Percentiles rank a stretch among this genome's conserved stretches.
These are phyloP conservation scores for Rhinoderma darwinii DNA, from an alignment of 2,113 vertebrate species.

Conservation along the genomic window DNA sequence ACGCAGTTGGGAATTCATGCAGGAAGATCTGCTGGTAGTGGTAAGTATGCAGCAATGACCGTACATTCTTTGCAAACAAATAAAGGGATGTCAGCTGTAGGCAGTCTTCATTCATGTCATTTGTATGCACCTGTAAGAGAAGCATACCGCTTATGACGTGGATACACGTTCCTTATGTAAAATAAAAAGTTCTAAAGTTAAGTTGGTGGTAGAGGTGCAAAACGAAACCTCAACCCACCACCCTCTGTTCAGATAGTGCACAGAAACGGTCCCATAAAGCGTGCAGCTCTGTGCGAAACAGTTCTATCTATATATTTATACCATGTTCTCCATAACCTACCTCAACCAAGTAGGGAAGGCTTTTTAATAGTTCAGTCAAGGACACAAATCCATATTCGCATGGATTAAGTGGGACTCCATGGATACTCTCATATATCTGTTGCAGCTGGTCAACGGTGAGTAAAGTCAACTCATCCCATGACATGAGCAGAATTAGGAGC, in stretches of 20 bases:
- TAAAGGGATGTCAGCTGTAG: constrained; percentile 91
- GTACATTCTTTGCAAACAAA: constrained; percentile 89
- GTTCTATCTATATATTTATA: too few species aligned
- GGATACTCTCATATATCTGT: constrained; percentile 75
- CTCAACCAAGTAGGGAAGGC: constrained; percentile 93
- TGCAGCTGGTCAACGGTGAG: constrained; percentile 83
- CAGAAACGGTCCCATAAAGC: too few species aligned
- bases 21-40: constrained; percentile 98
- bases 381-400: constrained; percentile 98
- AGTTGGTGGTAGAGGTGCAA: neutral
- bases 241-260: too few species aligned
- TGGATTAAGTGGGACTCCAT: constrained; percentile 83
- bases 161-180: too few species aligned
- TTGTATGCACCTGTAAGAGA: constrained; percentile 78
- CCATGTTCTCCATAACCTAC: too few species aligned
- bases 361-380: constrained; percentile 90
- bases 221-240: too few species aligned
- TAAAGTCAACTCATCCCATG: constrained; percentile 77
- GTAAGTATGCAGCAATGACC: constrained; percentile 92
- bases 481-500: constrained; percentile 91
- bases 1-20: constrained; percentile 87
- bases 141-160: neutral
- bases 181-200: too few species aligned
- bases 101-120: constrained; percentile 73
- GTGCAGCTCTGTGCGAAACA: too few species aligned